phyloP scores from a whole-genome alignment of 2,888 invertebrate species.

The Sicus ferrugineus region DNA sequence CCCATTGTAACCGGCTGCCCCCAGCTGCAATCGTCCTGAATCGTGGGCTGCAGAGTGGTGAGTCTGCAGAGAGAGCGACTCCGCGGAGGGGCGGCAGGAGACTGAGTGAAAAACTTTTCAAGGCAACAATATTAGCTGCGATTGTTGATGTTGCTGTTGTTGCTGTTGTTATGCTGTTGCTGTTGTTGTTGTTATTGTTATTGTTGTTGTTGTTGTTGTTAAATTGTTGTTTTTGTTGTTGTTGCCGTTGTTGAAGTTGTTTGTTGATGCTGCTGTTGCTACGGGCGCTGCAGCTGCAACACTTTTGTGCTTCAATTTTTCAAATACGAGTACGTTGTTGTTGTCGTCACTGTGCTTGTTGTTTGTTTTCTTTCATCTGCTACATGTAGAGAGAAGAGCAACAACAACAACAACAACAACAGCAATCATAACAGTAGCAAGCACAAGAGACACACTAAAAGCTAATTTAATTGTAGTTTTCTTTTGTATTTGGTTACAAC shows the following conservation, averaged over 20 bases:
- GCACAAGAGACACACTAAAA: not conserved
- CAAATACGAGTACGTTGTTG: not conserved
- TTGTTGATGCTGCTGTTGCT: not conserved
- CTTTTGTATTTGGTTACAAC: not conserved
- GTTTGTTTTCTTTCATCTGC: not conserved
- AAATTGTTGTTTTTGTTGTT: no score
- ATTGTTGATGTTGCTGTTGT: not conserved
- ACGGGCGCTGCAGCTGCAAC: not conserved
- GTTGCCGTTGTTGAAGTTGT: not conserved
- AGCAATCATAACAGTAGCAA: not conserved
- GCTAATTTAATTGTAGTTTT: conserved; percentile 13
- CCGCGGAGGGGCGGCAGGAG: not conserved
- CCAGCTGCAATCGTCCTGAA: no score
- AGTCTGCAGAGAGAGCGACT: no score
- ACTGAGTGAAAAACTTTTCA: conserved; percentile 25
- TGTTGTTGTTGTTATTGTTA: not conserved
- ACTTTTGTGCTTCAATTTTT: not conserved
- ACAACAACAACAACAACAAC: not conserved
- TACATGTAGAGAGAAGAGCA: not conserved
- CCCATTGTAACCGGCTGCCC: no score
- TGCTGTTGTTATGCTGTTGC: not conserved
- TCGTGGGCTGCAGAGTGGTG: no score
- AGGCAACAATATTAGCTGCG: conserved; percentile 26
- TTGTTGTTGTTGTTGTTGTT: not conserved
- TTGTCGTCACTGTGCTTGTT: not conserved